Evolutionary conservation across 1,140 invertebrate genomes (phyloP), one percentile per base, ranked within the genome.

Genomic region (Mylabris phalerata): DNA sequence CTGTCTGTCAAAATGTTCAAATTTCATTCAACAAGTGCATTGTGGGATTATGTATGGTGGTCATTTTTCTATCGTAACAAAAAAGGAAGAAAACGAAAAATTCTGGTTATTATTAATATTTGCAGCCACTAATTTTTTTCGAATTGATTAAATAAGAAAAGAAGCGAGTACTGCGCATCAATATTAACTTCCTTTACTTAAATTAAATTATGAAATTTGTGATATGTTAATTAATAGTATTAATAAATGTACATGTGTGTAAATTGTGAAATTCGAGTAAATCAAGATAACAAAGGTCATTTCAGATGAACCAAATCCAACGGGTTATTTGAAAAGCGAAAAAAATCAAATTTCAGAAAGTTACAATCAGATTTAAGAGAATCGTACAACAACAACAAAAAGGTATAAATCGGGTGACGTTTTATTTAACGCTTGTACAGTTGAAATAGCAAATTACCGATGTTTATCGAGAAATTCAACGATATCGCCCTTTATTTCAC

Each of bases 261-360:
- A 57, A 56, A 50, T 52, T 52, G 60, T 62, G 62, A 61, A 60
- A 60, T 58, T 64, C 54, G 46, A 45, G 49, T 55, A 59, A 52
- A 54, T 54, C 50, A 50, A 49, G 50, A 59, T 63, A 64, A 59
- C 50, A 64, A 62, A 67, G 70, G 70, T 71, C 67, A 71, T 65
- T 63, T 61, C 61, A 66, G 68, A 73, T 72, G 70, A 70, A 71
- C 71, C 67, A 70, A 73, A 73, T 66, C 68, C 65, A 67, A 66
- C 64, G 61, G 64, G 51, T 66, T 65, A 59, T 56, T 51, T 63
- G 65, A 64, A 32, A 32, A 56, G 50, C 63, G 59, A 54, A 64
- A 64, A 49, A 25, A 46, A 10, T 7, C 41, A 42, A 10, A 42
- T 4, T 42, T 42, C 3, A 42, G 4, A 32, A 32, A 19, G 32